phyloP scores from a whole-genome alignment of 1,140 invertebrate genomes.

The Hyphantria cunea region DNA sequence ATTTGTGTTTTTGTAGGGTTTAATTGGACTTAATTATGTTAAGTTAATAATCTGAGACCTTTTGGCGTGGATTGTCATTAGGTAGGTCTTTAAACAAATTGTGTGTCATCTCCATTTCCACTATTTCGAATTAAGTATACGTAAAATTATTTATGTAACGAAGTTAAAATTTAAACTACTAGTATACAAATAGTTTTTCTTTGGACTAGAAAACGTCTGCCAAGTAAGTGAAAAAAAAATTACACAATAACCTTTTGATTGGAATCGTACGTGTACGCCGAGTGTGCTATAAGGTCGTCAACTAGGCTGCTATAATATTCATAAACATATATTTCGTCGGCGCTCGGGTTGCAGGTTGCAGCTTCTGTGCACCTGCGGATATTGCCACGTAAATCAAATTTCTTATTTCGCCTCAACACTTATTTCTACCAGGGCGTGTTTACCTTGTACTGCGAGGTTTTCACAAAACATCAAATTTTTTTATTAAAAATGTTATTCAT shows the following conservation, averaged over 20 bases:
- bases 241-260: slow-evolving; percentile 34
- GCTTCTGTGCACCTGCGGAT: slow-evolving; percentile 71
- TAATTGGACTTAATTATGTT: too few relatives aligned
- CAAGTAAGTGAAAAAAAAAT: background rate
- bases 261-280: slow-evolving; percentile 44
- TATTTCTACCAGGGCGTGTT: slow-evolving; percentile 50
- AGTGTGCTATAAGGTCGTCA: slow-evolving; percentile 36
- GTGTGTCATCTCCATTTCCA: too few relatives aligned
- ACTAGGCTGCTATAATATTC: slow-evolving; percentile 38
- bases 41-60: too few relatives aligned
- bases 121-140: too few relatives aligned
- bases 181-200: too few relatives aligned
- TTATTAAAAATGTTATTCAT: background rate
- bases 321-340: slow-evolving; percentile 28
- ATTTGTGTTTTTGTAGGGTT: too few relatives aligned
- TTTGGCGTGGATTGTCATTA: too few relatives aligned
- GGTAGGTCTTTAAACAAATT: too few relatives aligned
- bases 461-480: slow-evolving; percentile 2
- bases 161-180: too few relatives aligned
- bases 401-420: slow-evolving; percentile 69
- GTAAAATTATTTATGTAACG: too few relatives aligned
- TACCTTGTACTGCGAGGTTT: slow-evolving; percentile 22
- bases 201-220: too few relatives aligned
- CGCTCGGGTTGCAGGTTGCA: slow-evolving; percentile 47
- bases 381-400: slow-evolving; percentile 76